Percentiles rank a stretch among this genome's conserved stretches.
Conservation (phyloP, 2,888 invertebrate species). For the Strigamia maritima region DNA sequence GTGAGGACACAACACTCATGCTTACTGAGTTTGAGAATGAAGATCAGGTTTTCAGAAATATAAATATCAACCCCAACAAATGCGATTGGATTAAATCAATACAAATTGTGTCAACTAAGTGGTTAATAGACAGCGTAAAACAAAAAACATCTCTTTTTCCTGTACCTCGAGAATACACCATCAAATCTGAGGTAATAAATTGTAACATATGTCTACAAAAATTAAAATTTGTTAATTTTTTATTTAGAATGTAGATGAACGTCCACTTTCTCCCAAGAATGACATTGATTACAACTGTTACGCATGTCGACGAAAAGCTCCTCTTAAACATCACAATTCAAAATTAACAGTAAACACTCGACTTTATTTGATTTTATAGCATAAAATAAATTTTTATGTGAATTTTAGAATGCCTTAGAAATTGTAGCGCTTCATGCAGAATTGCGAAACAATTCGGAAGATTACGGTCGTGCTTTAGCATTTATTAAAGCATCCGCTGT, state of each 20-base stretch:
- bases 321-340: neutral
- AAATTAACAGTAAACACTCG: neutral
- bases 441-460: neutral
- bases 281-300: neutral
- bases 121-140: slow-evolving; percentile 36
- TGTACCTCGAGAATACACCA: neutral
- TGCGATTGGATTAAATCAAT: neutral
- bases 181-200: neutral
- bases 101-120: slow-evolving; percentile 36
- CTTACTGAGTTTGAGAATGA: slow-evolving; percentile 37
- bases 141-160: neutral
- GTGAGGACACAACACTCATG: slow-evolving; percentile 17
- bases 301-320: slow-evolving; percentile 36
- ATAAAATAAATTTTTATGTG: neutral
- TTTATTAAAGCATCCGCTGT: slow-evolving; percentile 23
- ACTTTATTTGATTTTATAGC: neutral
- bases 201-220: neutral
- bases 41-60: slow-evolving; percentile 35
- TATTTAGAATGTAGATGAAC: neutral
- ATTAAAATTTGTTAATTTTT: neutral
- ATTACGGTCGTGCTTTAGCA: slow-evolving; percentile 31
- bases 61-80: neutral
- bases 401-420: neutral
- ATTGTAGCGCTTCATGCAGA: neutral
- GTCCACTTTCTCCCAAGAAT: neutral